Base-by-base conservation (phyloP, 2,797 vertebrate genomes). In the Hafferia zeledoni region DNA sequence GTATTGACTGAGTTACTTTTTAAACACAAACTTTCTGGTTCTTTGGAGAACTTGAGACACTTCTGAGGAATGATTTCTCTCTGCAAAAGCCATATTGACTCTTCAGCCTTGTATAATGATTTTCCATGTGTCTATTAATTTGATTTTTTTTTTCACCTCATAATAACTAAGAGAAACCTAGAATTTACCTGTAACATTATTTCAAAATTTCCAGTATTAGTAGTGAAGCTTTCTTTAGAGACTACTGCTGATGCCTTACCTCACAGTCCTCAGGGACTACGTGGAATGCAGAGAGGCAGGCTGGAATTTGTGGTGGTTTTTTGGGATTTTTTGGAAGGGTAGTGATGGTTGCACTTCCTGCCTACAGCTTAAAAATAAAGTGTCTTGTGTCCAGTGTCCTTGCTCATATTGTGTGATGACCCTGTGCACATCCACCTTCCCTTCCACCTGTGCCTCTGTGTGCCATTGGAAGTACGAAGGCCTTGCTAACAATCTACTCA, bases 381-480 rank as follows among this genome's bases (percentile, higher is more conserved):
- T 35, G 5, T 2, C 41, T 68, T 63, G 3, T 55, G 37, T 56
- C 6, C 30, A 17, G 5, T 57, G 57, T 75, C 53, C 25, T 86
- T 81, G 44, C 20, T 88, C 27, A 17, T 53, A 6, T 7, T 74
- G 6, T 44, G 6, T 30, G 5, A 70, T 78, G 20, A 47, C 41
- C 49, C 20, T 64, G 17, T 27, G 9, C 0, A 0, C 33, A 64
- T 71, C 18, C 33, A 64, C 65, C 18, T 37, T 50, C 28, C 35
- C 13, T 74, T 69, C 69, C 43, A 15, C 28, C 70, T 28, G 6
- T 0, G 1, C 15, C 24, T 72, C 39, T 43, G 3, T 16, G 3
- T 37, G 23, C 57, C n/a, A 69, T 33, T 86, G 27, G 57, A 37
- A n/a, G 20, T 33, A 41, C 11, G 17, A 24, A 49, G 44, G 59